Conservation (phyloP, 2,797 vertebrate genomes). For the Brachyrhaphis roseni region DNA sequence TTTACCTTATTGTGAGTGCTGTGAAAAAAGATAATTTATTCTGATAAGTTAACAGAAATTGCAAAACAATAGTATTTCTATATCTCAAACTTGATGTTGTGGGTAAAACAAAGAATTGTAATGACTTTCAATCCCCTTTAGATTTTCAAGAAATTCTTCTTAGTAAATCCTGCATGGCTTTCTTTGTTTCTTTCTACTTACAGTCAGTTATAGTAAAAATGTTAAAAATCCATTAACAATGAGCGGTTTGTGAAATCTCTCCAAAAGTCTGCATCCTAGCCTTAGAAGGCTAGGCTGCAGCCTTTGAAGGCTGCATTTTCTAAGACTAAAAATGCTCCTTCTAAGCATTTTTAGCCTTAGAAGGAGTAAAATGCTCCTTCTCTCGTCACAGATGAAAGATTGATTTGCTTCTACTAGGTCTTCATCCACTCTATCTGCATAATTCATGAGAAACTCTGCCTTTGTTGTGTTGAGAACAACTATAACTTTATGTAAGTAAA, state of each 20-base stretch:
- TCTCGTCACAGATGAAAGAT: constrained; percentile 55
- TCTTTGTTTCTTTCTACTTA: background rate
- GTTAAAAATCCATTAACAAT: background rate
- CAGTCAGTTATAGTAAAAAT: background rate
- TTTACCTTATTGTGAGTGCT: background rate
- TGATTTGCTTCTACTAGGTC: constrained; percentile 47
- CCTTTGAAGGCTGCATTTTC: no score
- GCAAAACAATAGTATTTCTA: background rate
- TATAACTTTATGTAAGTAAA: constrained; percentile 52
- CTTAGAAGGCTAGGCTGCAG: no score
- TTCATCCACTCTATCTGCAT: constrained; percentile 38
- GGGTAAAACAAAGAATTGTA: background rate
- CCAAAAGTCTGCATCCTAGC: constrained; percentile 48
- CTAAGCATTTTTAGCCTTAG: no score
- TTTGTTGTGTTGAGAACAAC: constrained; percentile 30
- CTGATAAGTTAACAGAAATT: background rate
- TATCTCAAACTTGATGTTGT: background rate
- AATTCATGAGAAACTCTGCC: constrained; percentile 53
- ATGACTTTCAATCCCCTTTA: background rate
- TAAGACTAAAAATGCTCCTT: no score
- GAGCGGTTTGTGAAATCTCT: constrained; percentile 22
- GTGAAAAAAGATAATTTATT: background rate
- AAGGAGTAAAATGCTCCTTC: constrained; percentile 26
- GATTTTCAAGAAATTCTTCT: background rate
- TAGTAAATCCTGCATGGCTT: background rate